Evolutionary conservation across 2,797 vertebrate species (phyloP), one percentile per base, ranked within the genome.

Genomic region (Sternarchorhynchus goeldii): DNA sequence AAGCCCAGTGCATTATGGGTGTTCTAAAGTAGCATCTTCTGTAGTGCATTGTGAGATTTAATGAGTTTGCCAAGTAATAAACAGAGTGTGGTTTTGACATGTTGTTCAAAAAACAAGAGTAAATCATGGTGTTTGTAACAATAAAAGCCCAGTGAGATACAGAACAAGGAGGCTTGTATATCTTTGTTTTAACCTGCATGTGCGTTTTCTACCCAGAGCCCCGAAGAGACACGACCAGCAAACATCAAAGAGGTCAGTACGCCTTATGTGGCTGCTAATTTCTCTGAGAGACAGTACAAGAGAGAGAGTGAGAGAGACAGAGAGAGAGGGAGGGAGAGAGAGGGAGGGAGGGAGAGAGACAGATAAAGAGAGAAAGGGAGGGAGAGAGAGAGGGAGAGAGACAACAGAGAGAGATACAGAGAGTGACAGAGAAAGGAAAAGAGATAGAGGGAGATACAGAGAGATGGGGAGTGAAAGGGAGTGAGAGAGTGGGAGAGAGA

Each of bases 211-310:
- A 50, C 57, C 32, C 53, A 59, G 65, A 79, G 25, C 7, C 29
- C 56, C 57, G 36, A 16, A 71, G 86, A 80, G 87, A 89, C 88
- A 82, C 12, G 83, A 79, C 79, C 77, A 76, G 80, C 56, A 36
- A 87, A 95, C 93, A 93, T 96, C 94, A 96, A 96, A 96, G 92
- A 85, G 87, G 83, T 81, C 85, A 84, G 81, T 81, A 84, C 85
- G 87, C 90, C 88, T 89, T 87, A 85, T 87, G 86, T 86, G 87
- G 92, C 92, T 94, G 93, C 93, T 94, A 93, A 93, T 92, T 90
- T 92, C 91, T 92, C 89, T 83, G 89, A 81, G 85, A 85, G 87
- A 85, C 88, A 87, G 87, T 88, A 56, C 62, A 39, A 59, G 50
- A 7, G 36, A n/a, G 41, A 55, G 56, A 66, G 71, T 64, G 59